Evolutionary conservation across 2,113 vertebrate species (phyloP).

Genomic region (Pyxicephalus adspersus): DNA sequence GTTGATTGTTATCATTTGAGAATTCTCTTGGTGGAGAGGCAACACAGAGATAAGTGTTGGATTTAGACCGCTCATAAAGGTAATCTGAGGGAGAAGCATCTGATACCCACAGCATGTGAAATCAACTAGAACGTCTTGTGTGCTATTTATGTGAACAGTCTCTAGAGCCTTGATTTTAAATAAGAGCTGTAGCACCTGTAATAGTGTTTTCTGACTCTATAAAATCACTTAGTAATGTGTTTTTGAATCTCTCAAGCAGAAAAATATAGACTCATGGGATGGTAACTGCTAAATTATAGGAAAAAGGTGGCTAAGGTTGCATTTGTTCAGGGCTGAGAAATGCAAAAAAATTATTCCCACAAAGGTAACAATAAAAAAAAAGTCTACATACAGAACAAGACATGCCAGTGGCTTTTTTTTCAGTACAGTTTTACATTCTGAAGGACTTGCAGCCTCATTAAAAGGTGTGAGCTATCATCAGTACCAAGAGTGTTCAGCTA

Average conservation of each 20-base stretch:
- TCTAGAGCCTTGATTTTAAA: slow-evolving; percentile 38
- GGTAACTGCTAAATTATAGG: background rate
- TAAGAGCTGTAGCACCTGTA: slow-evolving; percentile 19
- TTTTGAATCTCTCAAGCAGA: slow-evolving; percentile 13
- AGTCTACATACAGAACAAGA: too few relatives aligned
- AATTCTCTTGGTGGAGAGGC: slow-evolving; percentile 30
- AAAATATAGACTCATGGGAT: background rate
- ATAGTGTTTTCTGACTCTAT: slow-evolving; percentile 28
- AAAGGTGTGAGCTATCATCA: too few relatives aligned
- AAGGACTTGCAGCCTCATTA: too few relatives aligned
- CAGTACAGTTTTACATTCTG: too few relatives aligned
- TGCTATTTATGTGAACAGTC: slow-evolving; percentile 35
- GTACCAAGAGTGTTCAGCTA: too few relatives aligned
- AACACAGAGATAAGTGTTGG: slow-evolving; percentile 16
- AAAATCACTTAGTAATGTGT: slow-evolving; percentile 31
- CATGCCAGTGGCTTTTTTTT: too few relatives aligned
- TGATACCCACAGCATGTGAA: slow-evolving; percentile 42
- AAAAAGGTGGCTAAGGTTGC: background rate
- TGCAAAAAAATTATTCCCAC: background rate
- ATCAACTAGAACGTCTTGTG: slow-evolving; percentile 29
- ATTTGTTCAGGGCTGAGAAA: background rate
- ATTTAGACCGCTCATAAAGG: slow-evolving; percentile 37
- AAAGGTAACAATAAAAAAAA: too few relatives aligned
- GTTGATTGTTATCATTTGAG: slow-evolving; percentile 46
- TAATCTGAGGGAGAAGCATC: slow-evolving; percentile 32